Conservation (phyloP, 2,888 invertebrate genomes). For the Drosophila diplacantha region DNA sequence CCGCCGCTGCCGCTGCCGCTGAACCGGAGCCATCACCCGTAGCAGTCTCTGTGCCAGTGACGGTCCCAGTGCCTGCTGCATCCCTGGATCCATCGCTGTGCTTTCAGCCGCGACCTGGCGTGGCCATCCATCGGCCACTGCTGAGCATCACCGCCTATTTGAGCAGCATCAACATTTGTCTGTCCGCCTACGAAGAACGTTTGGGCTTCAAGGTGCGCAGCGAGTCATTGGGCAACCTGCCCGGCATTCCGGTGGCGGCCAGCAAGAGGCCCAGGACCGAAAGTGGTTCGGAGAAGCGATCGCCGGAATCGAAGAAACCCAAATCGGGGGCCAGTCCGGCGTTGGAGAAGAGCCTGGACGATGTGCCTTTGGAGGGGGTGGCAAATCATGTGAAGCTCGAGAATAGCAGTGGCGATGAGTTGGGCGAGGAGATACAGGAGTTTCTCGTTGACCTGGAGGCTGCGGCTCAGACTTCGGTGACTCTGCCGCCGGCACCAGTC, state of each 20-base stretch:
- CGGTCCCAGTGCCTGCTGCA: not conserved
- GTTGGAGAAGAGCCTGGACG: constrained; percentile 50
- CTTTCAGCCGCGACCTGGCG: constrained; percentile 80
- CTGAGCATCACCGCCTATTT: constrained; percentile 87
- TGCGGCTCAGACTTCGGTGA: not conserved
- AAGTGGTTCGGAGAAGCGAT: constrained; percentile 80
- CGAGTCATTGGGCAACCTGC: constrained; percentile 75
- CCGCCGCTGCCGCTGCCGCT: not conserved
- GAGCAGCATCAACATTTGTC: constrained; percentile 87
- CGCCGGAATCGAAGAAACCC: constrained; percentile 79
- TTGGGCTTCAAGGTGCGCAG: constrained; percentile 81
- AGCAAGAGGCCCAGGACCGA: constrained; percentile 80
- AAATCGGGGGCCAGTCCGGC: constrained; percentile 60
- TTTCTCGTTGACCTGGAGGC: constrained; percentile 39
- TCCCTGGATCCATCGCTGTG: constrained; percentile 70
- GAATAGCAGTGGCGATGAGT: constrained; percentile 61
- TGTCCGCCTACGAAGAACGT: constrained; percentile 86
- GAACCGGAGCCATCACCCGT: not conserved
- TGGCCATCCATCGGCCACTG: constrained; percentile 84
- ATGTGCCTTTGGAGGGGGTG: constrained; percentile 8
- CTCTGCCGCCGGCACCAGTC: not conserved
- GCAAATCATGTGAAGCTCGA: constrained; percentile 31
- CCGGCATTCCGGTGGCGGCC: constrained; percentile 51
- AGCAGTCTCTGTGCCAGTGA: not conserved
- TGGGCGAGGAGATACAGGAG: constrained; percentile 72